phyloP scores from a whole-genome alignment of 92 coral and sea anemone species.

The Zoanthus solanderi region DNA sequence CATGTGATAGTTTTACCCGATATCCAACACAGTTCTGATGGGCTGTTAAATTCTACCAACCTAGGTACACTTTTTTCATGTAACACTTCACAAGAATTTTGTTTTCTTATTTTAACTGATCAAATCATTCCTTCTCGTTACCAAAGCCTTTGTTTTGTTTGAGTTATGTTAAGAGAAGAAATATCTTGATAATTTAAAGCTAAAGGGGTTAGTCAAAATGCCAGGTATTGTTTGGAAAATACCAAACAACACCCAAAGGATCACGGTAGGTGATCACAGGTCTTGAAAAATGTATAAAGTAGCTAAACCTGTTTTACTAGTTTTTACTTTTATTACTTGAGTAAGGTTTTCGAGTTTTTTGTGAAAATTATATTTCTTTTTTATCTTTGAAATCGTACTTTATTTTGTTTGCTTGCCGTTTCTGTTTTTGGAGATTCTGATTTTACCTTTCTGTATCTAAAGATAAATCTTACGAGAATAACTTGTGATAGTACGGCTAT shows the following conservation, averaged over 20 bases:
- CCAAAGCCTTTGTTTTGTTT: no score
- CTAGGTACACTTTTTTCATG: no score
- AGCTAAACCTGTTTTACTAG: background rate
- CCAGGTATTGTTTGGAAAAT: background rate
- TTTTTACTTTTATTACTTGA: background rate
- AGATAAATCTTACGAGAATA: slow-evolving; percentile 17
- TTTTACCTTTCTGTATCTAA: background rate
- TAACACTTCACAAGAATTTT: no score
- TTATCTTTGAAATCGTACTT: background rate
- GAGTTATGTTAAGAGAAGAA: no score
- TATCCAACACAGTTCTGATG: no score
- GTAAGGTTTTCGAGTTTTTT: background rate
- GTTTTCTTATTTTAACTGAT: no score
- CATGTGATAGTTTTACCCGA: no score
- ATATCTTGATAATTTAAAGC: no score
- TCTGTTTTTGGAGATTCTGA: background rate
- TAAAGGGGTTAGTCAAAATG: background rate
- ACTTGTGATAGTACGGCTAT: background rate
- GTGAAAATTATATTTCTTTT: background rate
- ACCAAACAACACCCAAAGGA: background rate
- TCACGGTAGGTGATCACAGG: background rate
- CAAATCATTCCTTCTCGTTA: no score
- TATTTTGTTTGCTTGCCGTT: background rate
- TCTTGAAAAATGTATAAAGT: background rate
- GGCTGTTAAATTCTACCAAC: no score